Conservation (phyloP, 2,113 vertebrate species). For the Clinocottus analis region DNA sequence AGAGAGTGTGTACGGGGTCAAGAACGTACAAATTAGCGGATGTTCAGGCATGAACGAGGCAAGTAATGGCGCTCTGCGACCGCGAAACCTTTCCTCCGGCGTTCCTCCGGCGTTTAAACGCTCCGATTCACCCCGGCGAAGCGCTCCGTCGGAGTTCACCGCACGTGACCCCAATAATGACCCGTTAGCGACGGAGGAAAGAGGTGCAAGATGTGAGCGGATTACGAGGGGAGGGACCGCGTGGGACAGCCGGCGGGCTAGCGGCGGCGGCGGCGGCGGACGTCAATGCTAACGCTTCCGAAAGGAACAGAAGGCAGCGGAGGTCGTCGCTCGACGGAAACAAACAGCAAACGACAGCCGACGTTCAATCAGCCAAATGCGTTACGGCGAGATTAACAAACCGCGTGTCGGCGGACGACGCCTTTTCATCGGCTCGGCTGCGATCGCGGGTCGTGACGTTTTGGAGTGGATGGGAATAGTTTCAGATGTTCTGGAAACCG, state of each 20-base stretch:
- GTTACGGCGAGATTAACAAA: slow-evolving; percentile 66
- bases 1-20: slow-evolving; percentile 38
- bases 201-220: slow-evolving; percentile 6
- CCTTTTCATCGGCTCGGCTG: slow-evolving; percentile 51
- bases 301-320: slow-evolving; percentile 52
- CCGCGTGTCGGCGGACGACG: slow-evolving; percentile 52
- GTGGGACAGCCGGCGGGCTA: slow-evolving; percentile 3
- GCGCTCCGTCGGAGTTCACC: neutral
- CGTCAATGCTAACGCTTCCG: slow-evolving; percentile 55
- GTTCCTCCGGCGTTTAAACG: neutral
- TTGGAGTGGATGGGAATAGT: slow-evolving; percentile 64
- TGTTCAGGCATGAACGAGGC: neutral
- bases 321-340: slow-evolving; percentile 55
- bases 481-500: slow-evolving; percentile 59
- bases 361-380: slow-evolving; percentile 77
- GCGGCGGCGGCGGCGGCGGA: neutral
- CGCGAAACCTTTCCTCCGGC: neutral
- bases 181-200: neutral
- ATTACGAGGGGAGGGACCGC: neutral
- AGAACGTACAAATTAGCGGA: slow-evolving; percentile 48
- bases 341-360: slow-evolving; percentile 72
- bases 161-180: neutral
- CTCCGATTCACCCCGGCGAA: neutral
- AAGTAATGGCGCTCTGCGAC: neutral
- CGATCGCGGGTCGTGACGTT: slow-evolving; percentile 56